Percentiles rank a stretch among this genome's conserved stretches.
phyloP scores from a whole-genome alignment of 2,888 invertebrate genomes.

The Chloroclystis v-ata region DNA sequence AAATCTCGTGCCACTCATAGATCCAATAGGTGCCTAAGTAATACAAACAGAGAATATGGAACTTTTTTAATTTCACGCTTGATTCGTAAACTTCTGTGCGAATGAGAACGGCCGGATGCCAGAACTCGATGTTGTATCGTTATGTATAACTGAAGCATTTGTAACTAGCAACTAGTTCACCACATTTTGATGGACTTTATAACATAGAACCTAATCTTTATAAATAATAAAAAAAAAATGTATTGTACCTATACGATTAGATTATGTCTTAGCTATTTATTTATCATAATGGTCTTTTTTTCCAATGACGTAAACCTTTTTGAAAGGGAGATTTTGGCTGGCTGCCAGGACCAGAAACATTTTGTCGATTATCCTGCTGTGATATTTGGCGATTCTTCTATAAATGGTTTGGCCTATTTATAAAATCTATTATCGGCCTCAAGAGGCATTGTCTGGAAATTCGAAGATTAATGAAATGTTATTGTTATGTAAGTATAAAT shows the following conservation, averaged over 20 bases:
- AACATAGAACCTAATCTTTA: no score
- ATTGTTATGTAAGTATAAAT: no score
- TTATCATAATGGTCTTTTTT: conserved; percentile 16
- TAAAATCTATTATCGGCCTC: background rate
- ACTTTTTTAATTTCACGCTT: conserved; percentile 75
- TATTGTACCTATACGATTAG: no score
- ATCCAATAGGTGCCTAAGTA: conserved; percentile 37
- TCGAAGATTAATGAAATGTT: no score
- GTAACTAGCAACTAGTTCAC: no score
- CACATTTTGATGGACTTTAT: no score
- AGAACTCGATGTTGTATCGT: conserved; percentile 43
- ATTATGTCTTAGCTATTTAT: conserved; percentile 12
- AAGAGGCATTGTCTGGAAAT: no score
- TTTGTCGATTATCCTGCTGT: conserved; percentile 17
- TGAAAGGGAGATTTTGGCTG: conserved; percentile 22
- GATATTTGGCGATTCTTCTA: conserved; percentile 10
- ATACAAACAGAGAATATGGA: conserved; percentile 46
- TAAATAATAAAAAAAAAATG: no score
- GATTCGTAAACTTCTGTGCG: conserved; percentile 56
- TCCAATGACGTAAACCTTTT: conserved; percentile 11
- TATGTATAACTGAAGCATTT: conserved; percentile 21
- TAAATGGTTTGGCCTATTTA: background rate
- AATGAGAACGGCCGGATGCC: conserved; percentile 37
- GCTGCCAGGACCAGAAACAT: conserved; percentile 22
- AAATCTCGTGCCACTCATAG: conserved; percentile 37